Evolutionary conservation across 2,113 vertebrate genomes (phyloP), one percentile per base, ranked within the genome.

Genomic region (Acinonyx jubatus): DNA sequence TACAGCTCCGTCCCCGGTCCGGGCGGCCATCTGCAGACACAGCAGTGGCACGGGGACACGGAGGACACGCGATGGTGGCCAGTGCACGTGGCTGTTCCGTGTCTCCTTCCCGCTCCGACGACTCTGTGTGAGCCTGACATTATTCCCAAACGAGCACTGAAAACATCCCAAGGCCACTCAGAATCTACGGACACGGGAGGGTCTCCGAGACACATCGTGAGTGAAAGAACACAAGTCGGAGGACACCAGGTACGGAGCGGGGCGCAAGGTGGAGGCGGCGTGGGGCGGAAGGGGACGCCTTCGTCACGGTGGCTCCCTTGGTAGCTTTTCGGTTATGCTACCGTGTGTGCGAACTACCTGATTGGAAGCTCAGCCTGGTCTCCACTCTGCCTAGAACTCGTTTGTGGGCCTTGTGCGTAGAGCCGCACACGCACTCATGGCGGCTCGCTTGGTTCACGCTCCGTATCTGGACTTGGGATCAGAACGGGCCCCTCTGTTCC

Each of bases 181-280:
- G 78, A 41, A 36, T 38, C 45, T 23, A 18, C 1, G 15, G 25
- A 66, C 9, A 6, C 14, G 33, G 57, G 12, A 66, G 68, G 73
- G 63, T 80, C 89, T 79, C 27, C 3, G 27, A 5, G 12, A 41
- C 11, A 15, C 19, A 9, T 7, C 5, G 18, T 3, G 63, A 68
- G 63, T 4, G 45, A 36, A 9, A n/a, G 27, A 6, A 33, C 52
- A 23, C 15, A 41, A 69, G 33, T 11, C 71, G 1, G 18, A 55
- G 0, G 1, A 10, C 2, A 0, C 38, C 33, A 2, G 57, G 55
- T 2, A 11, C 3, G 3, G 23, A 10, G 45, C 5, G 61, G 3
- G 65, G 45, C 14, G 16, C 21, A 9, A 18, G 57, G 73, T 27
- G 33, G 45, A 11, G 45, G 76, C 4, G 0, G 18, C 36, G 21